These are phyloP conservation scores for Lypha dubia DNA, from an alignment of 2,888 invertebrate genomes.

Conservation along the genomic window DNA sequence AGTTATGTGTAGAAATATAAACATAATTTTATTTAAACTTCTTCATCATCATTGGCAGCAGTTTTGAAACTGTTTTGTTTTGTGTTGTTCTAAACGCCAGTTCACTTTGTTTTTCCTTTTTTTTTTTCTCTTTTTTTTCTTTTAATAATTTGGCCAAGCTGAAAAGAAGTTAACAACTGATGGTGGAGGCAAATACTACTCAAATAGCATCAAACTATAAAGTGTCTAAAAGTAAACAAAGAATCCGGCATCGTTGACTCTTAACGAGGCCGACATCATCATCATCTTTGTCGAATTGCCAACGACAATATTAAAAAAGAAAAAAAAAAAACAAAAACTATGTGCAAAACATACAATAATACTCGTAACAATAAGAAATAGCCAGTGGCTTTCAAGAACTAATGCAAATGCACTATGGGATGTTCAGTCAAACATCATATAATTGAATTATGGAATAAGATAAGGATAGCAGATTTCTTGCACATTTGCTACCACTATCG, in stretches of 20 bases:
- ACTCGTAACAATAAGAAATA: not conserved
- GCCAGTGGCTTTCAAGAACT: not conserved
- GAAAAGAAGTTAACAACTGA: constrained; percentile 17
- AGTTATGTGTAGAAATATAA: constrained; percentile 36
- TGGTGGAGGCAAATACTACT: constrained; percentile 19
- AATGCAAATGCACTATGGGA: constrained; percentile 36
- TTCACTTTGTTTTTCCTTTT: constrained; percentile 13
- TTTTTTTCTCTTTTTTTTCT: not conserved
- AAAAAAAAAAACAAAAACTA: too few relatives aligned
- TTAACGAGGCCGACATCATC: constrained; percentile 81
- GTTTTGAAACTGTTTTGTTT: constrained; percentile 38
- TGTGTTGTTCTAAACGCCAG: constrained; percentile 49
- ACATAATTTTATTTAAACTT: constrained; percentile 39
- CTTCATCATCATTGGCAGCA: constrained; percentile 60
- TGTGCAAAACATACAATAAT: constrained; percentile 5
- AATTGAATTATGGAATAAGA: too few relatives aligned
- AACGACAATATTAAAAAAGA: constrained; percentile 26
- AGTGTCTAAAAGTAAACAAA: constrained; percentile 74
- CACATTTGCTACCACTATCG: too few relatives aligned
- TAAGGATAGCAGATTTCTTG: too few relatives aligned
- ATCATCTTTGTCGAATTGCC: constrained; percentile 70
- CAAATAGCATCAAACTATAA: constrained; percentile 49
- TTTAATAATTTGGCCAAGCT: constrained; percentile 7
- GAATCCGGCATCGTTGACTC: constrained; percentile 80
- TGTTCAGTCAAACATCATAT: too few relatives aligned